phyloP scores from a whole-genome alignment of 2,113 vertebrate species.

The Rhinoderma darwinii region DNA sequence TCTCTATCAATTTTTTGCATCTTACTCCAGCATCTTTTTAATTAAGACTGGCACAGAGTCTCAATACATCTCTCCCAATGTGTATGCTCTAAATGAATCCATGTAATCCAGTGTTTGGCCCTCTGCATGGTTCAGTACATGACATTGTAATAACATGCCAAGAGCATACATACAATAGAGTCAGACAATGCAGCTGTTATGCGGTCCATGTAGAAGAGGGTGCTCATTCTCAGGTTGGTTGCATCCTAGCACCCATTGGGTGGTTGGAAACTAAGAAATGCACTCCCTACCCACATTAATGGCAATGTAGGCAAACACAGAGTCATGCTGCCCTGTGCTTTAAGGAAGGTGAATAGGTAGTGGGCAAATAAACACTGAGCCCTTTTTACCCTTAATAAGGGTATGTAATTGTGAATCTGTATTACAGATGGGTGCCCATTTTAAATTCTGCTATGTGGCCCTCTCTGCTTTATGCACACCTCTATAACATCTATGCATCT shows the following conservation, averaged over 20 bases:
- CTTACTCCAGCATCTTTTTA: too few species aligned
- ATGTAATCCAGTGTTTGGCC: background rate
- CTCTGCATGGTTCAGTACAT: too few species aligned
- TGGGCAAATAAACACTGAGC: background rate
- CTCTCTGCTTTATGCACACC: background rate
- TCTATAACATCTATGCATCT: too few species aligned
- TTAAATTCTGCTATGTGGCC: background rate
- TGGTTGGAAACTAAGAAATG: too few species aligned
- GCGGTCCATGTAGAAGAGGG: background rate
- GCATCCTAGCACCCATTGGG: background rate
- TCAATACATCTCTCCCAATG: too few species aligned
- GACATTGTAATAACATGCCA: background rate
- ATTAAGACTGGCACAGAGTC: too few species aligned
- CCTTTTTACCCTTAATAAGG: background rate
- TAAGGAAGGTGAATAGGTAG: background rate
- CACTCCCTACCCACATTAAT: too few species aligned
- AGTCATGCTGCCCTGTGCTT: background rate
- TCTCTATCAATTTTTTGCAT: too few species aligned
- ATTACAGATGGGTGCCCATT: background rate
- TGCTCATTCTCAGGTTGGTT: background rate
- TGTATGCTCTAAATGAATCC: background rate
- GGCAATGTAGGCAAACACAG: background rate
- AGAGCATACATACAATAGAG: background rate
- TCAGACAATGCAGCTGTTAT: background rate
- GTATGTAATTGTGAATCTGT: background rate